phyloP scores from a whole-genome alignment of 2,113 vertebrate genomes.

The Hippolais icterina region DNA sequence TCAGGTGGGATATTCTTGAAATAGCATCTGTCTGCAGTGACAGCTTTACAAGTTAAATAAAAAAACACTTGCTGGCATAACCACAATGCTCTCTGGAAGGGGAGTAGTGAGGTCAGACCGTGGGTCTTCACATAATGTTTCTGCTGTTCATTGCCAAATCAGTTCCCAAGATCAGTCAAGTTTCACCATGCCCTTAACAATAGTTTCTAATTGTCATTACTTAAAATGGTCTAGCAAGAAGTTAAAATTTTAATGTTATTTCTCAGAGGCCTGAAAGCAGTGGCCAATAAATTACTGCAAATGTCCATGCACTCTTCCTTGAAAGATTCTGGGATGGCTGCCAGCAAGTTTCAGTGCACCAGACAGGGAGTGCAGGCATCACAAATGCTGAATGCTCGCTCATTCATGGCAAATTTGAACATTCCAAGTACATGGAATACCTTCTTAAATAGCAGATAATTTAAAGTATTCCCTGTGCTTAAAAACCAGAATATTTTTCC shows the following conservation, averaged over 20 bases:
- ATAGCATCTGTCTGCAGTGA: neutral
- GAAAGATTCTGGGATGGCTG: slow-evolving; percentile 10
- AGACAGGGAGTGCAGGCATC: neutral
- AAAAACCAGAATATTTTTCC: neutral
- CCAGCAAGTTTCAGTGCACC: neutral
- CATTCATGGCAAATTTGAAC: neutral
- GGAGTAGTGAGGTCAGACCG: neutral
- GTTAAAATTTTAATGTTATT: slow-evolving; percentile 17
- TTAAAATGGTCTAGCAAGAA: neutral
- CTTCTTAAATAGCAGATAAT: neutral
- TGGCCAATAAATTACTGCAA: neutral
- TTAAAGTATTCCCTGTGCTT: neutral
- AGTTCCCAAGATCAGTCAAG: neutral
- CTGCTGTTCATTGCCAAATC: neutral
- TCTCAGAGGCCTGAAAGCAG: neutral
- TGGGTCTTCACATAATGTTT: neutral
- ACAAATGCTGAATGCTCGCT: neutral
- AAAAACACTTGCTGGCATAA: neutral
- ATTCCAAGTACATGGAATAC: neutral
- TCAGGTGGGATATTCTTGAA: neutral
- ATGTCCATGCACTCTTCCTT: neutral
- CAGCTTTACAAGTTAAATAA: slow-evolving; percentile 24
- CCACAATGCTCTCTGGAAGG: neutral
- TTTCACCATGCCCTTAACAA: neutral
- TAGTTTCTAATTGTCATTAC: neutral